Conservation (phyloP, 2,113 vertebrate species). For the Oxygymnocypris stewartii region DNA sequence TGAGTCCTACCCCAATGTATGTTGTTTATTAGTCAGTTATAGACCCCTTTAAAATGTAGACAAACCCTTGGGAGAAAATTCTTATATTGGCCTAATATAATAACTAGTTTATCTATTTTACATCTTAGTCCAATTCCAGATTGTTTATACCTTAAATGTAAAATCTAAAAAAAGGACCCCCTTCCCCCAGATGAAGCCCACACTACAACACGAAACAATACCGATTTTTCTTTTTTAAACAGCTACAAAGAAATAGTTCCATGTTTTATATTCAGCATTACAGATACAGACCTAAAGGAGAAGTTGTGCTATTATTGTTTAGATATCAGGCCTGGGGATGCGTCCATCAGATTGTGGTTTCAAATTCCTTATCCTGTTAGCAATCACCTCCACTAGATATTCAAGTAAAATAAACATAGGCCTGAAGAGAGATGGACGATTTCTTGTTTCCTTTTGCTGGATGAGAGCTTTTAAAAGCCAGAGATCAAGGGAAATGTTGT, state of each 20-base stretch:
- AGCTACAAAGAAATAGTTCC: constrained; percentile 56
- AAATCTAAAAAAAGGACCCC: constrained; percentile 72
- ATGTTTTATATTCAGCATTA: constrained; percentile 66
- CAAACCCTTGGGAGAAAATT: constrained; percentile 49
- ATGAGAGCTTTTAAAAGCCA: constrained; percentile 51
- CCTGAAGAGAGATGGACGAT: constrained; percentile 30
- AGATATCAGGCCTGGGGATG: constrained; percentile 56
- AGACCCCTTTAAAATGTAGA: constrained; percentile 58
- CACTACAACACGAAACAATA: constrained; percentile 75
- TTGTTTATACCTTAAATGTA: constrained; percentile 59
- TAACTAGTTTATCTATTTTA: background rate
- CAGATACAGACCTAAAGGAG: constrained; percentile 62
- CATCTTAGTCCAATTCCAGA: constrained; percentile 57
- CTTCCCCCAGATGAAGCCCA: constrained; percentile 71
- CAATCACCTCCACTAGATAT: constrained; percentile 5
- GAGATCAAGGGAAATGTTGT: constrained; percentile 56
- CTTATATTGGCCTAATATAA: constrained; percentile 50
- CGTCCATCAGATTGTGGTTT: background rate
- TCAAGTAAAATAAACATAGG: constrained; percentile 56
- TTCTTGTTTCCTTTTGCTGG: background rate
- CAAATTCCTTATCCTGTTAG: background rate
- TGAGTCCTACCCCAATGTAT: constrained; percentile 72
- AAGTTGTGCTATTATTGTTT: constrained; percentile 75
- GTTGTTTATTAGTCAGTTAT: constrained; percentile 57
- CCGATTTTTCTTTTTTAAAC: constrained; percentile 58